Evolutionary conservation across 2,797 vertebrate species (phyloP).

Genomic region (Dryobates pubescens): DNA sequence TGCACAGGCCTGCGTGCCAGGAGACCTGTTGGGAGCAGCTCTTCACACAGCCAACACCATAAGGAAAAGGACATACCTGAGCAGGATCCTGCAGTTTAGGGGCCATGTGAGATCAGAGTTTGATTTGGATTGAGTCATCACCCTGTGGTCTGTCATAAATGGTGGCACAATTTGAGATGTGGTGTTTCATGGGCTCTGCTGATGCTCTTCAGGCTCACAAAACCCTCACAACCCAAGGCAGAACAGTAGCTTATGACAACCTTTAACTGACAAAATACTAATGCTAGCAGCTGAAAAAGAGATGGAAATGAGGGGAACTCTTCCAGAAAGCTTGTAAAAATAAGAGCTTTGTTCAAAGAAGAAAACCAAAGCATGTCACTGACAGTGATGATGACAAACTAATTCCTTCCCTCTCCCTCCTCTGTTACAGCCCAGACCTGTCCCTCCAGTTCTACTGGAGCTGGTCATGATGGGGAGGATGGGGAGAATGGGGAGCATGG

Average conservation of each 20-base stretch:
- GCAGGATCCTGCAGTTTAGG: neutral
- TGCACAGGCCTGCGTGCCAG: accelerated
- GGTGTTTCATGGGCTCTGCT: neutral
- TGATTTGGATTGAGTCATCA: neutral
- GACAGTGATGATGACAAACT: neutral
- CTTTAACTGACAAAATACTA: neutral
- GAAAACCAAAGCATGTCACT: neutral
- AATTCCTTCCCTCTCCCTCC: neutral
- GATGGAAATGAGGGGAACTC: neutral
- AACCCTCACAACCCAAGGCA: neutral
- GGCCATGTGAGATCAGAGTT: neutral
- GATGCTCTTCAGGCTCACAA: neutral
- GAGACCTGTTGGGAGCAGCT: neutral
- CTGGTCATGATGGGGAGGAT: neutral
- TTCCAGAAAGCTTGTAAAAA: neutral
- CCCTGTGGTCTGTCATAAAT: neutral
- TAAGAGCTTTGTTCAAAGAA: neutral
- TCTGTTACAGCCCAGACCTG: neutral
- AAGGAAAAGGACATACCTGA: neutral
- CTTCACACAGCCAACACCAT: accelerated
- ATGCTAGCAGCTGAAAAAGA: neutral
- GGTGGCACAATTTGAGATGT: neutral
- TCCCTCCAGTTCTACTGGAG: neutral
- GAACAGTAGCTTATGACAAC: neutral
- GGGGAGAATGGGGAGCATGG: no score